Evolutionary conservation across 2,888 invertebrate species (phyloP), one percentile per base, ranked within the genome.

Genomic region (Nemotelus pantherinus): DNA sequence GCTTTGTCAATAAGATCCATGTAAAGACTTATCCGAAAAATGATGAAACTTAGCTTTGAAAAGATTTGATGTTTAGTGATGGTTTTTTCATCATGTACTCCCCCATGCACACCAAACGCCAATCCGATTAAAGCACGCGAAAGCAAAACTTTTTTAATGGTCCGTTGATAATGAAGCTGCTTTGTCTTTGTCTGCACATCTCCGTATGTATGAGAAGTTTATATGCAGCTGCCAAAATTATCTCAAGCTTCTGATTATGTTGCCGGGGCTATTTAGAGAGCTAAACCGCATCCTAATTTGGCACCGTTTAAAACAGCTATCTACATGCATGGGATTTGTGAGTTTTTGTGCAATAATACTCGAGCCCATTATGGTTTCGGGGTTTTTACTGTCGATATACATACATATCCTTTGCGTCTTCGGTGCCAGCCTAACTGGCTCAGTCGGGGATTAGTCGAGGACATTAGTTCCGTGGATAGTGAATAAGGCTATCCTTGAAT

Each of bases 251-350:
- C 68, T 68, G 76, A 65, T 77, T 78, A 76, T 72, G 76, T 64
- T 25, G 25, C 25, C 25, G 25, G 76, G 57, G 63, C 71, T 55
- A 75, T 79, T 77, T 65, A 50, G 67, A 25, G 25, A 25, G 44
- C 76, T 65, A 77, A 77, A 76, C 77, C 79, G 65, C 77, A 77
- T 76, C 64, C 77, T 76, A 79, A 79, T 77, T 79, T 79, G 79
- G 79, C 79, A 77, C 75, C 76, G 53, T 60, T 76, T 63, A 50
- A 68, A 79, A 64, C 48, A 77, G 76, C 64, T 71, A 77, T 79
- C 77, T 77, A 60, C 65, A 79, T 77, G 72, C 77, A 79, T 72
- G 72, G 63, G 70, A 67, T 65, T 77, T 76, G 77, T 77, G 75
- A 74, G 57, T 72, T 76, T 76, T 76, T 75, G 7, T 25, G n/a